Percentiles rank a stretch among this genome's conserved stretches.
Conservation (phyloP, 2,888 invertebrate species). For the Seira sanloemensis region DNA sequence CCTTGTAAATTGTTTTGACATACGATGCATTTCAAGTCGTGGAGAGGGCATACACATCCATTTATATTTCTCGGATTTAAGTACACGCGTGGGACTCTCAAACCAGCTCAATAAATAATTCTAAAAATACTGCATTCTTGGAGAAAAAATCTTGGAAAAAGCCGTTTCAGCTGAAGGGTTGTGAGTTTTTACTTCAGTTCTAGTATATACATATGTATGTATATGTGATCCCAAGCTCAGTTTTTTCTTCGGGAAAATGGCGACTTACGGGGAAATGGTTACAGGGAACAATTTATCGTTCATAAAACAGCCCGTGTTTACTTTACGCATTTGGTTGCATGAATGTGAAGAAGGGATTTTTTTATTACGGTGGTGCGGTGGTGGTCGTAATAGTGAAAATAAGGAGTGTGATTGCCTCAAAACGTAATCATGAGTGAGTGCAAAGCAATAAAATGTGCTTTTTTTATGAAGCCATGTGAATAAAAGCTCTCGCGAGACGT, state of each 20-base stretch:
- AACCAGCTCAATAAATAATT: conserved; percentile 18
- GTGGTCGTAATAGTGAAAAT: no score
- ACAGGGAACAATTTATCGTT: conserved; percentile 14
- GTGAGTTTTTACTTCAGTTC: neutral
- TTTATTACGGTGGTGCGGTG: no score
- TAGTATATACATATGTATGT: neutral
- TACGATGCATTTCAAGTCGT: conserved; percentile 12
- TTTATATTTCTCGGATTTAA: neutral
- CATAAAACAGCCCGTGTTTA: conserved; percentile 9
- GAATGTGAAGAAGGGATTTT: neutral
- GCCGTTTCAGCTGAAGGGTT: neutral
- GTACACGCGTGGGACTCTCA: neutral
- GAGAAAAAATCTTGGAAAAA: neutral
- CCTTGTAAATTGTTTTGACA: conserved; percentile 43
- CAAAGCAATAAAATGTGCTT: no score
- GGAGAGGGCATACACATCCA: neutral
- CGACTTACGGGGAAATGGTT: neutral
- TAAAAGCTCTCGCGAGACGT: no score
- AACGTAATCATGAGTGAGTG: no score
- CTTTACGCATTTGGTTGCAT: neutral
- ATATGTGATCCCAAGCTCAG: neutral
- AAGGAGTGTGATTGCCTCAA: no score
- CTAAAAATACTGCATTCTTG: conserved; percentile 13
- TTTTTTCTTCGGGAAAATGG: no score
- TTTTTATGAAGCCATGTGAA: no score